Evolutionary conservation across 2,797 vertebrate species (phyloP).

Genomic region (Morus bassanus): DNA sequence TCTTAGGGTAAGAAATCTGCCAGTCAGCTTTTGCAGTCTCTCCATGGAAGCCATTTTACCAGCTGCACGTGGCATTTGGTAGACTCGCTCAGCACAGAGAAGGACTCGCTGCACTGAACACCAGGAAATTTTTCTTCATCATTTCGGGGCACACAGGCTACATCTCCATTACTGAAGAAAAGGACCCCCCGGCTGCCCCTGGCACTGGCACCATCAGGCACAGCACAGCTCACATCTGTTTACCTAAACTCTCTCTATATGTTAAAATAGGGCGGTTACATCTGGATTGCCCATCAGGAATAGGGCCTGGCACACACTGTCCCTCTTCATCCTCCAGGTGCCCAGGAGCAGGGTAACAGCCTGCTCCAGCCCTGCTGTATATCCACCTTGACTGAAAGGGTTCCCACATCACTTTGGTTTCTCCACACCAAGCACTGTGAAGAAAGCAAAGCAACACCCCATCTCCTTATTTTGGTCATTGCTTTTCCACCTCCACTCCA

Average conservation of each 20-base stretch:
- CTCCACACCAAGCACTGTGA: background rate
- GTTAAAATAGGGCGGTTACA: background rate
- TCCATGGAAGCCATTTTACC: background rate
- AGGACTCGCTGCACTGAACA: background rate
- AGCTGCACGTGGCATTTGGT: background rate
- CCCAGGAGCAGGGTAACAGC: background rate
- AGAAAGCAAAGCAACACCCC: background rate
- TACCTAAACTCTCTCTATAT: background rate
- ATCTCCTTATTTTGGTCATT: background rate
- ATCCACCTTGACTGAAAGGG: background rate
- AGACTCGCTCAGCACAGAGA: background rate
- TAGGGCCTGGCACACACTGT: background rate
- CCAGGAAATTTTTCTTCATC: background rate
- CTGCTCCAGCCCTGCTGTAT: background rate
- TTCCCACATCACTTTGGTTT: background rate
- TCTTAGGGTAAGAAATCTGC: background rate
- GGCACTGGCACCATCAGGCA: background rate
- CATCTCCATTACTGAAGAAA: background rate
- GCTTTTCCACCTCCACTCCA: background rate
- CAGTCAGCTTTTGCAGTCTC: background rate
- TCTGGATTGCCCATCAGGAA: background rate
- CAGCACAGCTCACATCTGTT: background rate
- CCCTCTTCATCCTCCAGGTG: accelerated
- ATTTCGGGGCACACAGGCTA: background rate
- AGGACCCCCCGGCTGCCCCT: background rate